phyloP scores from a whole-genome alignment of 2,797 vertebrate species.

The Argya squamiceps region DNA sequence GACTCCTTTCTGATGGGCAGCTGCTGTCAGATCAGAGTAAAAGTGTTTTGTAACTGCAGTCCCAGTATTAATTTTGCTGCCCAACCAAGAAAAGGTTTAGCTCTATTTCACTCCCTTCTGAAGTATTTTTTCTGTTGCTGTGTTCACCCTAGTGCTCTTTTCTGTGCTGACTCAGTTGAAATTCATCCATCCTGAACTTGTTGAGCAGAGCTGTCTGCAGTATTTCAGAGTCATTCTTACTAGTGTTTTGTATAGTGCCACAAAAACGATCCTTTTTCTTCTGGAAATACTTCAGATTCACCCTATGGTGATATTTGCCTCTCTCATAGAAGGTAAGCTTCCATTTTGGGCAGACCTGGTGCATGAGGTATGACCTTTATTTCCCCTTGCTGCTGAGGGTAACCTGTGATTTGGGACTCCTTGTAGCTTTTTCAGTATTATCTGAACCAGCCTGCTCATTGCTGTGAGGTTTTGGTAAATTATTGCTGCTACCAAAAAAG shows the following conservation, averaged over 20 bases:
- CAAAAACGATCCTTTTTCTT: not conserved
- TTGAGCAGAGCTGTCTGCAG: not conserved
- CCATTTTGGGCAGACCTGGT: not conserved
- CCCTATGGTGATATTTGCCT: not conserved
- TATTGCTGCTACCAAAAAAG: not conserved
- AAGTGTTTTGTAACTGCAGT: not conserved
- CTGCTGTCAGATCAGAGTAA: not conserved
- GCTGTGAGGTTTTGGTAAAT: not conserved
- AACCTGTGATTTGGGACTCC: not conserved
- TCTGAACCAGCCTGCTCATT: not conserved
- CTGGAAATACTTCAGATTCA: not conserved
- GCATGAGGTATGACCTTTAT: not conserved
- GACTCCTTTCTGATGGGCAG: not conserved
- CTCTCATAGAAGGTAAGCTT: not conserved
- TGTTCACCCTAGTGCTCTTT: not conserved
- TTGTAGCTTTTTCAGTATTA: not conserved
- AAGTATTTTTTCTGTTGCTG: not conserved
- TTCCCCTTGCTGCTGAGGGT: not conserved
- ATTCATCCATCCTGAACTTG: not conserved
- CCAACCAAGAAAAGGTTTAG: not conserved
- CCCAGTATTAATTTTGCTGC: not conserved
- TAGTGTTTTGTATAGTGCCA: not conserved
- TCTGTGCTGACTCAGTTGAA: not conserved
- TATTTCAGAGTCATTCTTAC: not conserved
- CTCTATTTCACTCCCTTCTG: not conserved